phyloP scores from a whole-genome alignment of 2,113 vertebrate species.

The Arenaria interpres region DNA sequence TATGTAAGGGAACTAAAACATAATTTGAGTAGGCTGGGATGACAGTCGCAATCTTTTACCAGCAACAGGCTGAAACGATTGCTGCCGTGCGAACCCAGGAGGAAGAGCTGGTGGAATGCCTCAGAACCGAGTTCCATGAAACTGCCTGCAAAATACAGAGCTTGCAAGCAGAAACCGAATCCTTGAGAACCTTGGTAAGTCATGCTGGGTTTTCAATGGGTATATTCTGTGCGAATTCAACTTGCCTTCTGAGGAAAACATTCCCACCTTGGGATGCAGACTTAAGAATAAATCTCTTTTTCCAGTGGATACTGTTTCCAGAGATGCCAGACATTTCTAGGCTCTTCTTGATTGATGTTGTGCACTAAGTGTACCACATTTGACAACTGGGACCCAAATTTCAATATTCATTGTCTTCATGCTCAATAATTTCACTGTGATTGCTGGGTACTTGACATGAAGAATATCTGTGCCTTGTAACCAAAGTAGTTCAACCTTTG shows the following conservation, averaged over 20 bases:
- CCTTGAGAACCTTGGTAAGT: slow-evolving; percentile 88
- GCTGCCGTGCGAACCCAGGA: slow-evolving; percentile 79
- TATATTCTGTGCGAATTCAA: background rate
- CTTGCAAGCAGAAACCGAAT: slow-evolving; percentile 91
- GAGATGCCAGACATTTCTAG: background rate
- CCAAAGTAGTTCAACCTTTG: background rate
- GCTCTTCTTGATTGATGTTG: background rate
- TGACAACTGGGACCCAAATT: background rate
- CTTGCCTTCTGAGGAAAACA: background rate
- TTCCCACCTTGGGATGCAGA: background rate
- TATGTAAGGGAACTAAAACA: background rate
- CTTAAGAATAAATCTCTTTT: background rate
- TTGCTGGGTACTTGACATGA: background rate
- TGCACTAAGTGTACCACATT: background rate
- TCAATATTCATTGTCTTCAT: background rate
- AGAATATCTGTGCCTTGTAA: background rate
- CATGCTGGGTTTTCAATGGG: background rate
- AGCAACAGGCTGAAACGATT: slow-evolving; percentile 72
- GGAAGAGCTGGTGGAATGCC: slow-evolving; percentile 82
- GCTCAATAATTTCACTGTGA: background rate
- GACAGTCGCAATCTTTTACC: background rate
- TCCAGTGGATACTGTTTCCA: background rate
- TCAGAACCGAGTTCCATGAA: slow-evolving; percentile 84
- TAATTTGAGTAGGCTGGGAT: background rate
- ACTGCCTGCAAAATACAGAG: slow-evolving; percentile 88